phyloP scores from a whole-genome alignment of 2,113 vertebrate genomes.

The Xiphorhynchus elegans region DNA sequence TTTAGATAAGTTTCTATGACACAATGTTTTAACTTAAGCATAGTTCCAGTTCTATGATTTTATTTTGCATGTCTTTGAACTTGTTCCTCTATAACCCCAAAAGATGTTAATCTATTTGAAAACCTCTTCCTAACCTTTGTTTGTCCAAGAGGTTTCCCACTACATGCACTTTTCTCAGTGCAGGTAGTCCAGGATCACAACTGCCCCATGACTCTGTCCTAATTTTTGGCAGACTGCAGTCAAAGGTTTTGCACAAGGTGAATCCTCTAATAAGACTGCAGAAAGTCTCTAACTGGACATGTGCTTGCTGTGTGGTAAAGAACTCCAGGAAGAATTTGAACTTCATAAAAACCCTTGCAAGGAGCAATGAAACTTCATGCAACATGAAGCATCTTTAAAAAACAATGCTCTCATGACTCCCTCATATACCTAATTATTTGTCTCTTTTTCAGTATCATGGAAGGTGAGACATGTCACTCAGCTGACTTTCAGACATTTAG shows the following conservation, averaged over 20 bases:
- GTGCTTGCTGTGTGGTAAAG: neutral
- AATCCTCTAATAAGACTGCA: neutral
- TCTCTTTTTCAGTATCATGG: neutral
- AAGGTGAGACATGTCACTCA: neutral
- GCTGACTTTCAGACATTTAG: neutral
- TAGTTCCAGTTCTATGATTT: neutral
- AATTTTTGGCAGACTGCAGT: neutral
- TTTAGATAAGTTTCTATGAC: constrained; percentile 36
- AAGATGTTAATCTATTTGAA: neutral
- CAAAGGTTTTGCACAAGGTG: neutral
- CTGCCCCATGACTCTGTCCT: neutral
- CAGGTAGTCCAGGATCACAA: neutral
- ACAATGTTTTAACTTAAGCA: constrained; percentile 33
- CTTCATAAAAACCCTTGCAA: neutral
- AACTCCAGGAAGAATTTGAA: neutral
- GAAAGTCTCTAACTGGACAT: neutral
- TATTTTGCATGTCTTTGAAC: neutral
- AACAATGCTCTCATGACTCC: neutral
- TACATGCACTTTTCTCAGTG: neutral
- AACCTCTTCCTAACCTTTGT: neutral
- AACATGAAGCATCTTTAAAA: neutral
- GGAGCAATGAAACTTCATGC: neutral
- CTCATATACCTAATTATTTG: neutral
- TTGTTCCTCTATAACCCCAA: neutral
- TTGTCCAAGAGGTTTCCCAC: constrained; percentile 9